Conservation (phyloP, 2,113 vertebrate species). For the Hyaena hyaena region DNA sequence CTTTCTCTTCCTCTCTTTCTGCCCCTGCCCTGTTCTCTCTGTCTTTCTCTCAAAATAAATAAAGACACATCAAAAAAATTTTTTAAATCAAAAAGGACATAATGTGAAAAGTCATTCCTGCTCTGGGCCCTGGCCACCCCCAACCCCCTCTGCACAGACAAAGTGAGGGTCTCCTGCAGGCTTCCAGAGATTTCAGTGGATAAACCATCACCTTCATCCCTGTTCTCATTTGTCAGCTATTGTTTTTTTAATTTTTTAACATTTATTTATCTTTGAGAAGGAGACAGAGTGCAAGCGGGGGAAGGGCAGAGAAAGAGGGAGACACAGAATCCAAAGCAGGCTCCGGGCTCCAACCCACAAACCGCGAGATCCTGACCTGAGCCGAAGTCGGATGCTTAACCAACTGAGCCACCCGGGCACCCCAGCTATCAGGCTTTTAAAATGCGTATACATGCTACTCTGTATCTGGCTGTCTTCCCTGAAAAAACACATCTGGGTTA, state of each 20-base stretch:
- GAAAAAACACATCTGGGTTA: neutral
- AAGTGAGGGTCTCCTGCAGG: accelerated
- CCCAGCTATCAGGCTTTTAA: neutral
- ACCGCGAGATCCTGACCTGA: too few species aligned
- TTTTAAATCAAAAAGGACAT: neutral
- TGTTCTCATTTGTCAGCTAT: neutral
- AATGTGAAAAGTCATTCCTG: neutral
- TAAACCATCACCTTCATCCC: neutral
- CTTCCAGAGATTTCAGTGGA: neutral
- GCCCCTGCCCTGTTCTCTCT: too few species aligned
- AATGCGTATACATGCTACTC: neutral
- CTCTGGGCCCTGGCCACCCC: accelerated
- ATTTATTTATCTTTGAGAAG: too few species aligned
- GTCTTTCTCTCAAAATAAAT: too few species aligned
- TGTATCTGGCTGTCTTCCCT: neutral
- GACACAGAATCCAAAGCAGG: too few species aligned
- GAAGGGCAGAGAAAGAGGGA: too few species aligned
- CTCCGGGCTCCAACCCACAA: too few species aligned
- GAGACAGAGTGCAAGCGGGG: too few species aligned
- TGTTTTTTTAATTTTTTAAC: too few species aligned
- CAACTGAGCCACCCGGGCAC: neutral
- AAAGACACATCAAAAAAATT: too few species aligned
- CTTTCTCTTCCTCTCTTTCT: too few species aligned
- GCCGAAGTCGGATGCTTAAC: too few species aligned
- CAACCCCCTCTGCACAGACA: neutral